Conservation (phyloP, 35 echinoderm and acorn worm genomes). For the Acanthaster planci region DNA sequence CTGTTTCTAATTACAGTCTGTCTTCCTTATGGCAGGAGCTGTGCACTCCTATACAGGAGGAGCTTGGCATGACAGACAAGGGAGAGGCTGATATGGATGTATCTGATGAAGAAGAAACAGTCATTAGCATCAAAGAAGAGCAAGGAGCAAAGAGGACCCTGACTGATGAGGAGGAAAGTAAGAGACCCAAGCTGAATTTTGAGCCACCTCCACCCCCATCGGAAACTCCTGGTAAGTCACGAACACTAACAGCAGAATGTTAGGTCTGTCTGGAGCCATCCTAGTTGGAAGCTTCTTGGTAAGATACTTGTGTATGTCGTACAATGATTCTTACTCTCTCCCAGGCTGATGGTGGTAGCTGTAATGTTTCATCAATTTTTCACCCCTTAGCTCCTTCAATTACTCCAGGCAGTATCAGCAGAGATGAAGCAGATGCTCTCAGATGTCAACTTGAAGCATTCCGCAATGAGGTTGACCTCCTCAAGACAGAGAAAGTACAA, state of each 20-base stretch:
- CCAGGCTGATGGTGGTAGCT: too few species aligned
- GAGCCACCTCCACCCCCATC: background rate
- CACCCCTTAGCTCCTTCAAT: background rate
- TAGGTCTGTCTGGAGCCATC: too few species aligned
- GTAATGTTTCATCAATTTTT: background rate
- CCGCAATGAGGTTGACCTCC: constrained; percentile 53
- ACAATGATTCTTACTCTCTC: too few species aligned
- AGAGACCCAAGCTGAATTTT: background rate
- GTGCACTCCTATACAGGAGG: constrained; percentile 52
- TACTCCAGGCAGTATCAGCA: background rate
- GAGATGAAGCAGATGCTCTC: constrained; percentile 65
- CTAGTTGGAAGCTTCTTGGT: too few species aligned
- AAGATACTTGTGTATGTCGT: too few species aligned
- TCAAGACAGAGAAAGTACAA: constrained; percentile 52
- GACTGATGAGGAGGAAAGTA: constrained; percentile 14
- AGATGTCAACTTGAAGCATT: constrained; percentile 71
- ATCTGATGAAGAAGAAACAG: constrained; percentile 74
- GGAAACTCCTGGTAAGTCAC: background rate
- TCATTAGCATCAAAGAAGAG: background rate
- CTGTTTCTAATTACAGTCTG: too few species aligned
- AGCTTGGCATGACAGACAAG: constrained; percentile 70
- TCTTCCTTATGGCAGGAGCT: constrained; percentile 34
- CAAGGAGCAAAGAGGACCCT: background rate
- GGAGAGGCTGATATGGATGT: constrained; percentile 93
- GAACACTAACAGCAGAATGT: too few species aligned